A percentile compares a stretch with the other conserved stretches of the same genome.
Evolutionary conservation across 2,797 vertebrate species (phyloP).

Genomic region (Pangasius sanitwongsei): DNA sequence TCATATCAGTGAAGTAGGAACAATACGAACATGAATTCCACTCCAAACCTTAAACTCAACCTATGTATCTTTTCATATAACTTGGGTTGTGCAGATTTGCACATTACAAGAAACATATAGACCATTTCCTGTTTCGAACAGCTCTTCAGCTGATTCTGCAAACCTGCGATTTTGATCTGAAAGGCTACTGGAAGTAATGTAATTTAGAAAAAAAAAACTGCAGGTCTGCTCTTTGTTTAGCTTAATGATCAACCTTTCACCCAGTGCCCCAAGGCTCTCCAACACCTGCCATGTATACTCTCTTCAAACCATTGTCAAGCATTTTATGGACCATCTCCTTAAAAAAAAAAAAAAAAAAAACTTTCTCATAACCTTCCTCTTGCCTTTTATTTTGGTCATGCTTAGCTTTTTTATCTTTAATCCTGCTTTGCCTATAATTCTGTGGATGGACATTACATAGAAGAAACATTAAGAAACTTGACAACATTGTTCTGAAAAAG

Average conservation of each 20-base stretch:
- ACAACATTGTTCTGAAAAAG: background rate
- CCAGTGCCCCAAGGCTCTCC: slow-evolving; percentile 21
- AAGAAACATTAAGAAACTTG: background rate
- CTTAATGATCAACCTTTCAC: slow-evolving; percentile 36
- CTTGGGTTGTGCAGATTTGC: background rate
- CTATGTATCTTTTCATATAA: background rate
- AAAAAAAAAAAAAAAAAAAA: background rate
- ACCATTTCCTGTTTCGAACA: background rate
- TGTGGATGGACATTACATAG: background rate
- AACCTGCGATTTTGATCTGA: slow-evolving; percentile 37
- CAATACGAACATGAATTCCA: background rate
- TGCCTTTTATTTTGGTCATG: slow-evolving; percentile 8
- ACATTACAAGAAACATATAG: background rate
- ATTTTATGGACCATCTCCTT: background rate
- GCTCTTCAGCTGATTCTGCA: background rate
- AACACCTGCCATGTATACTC: background rate
- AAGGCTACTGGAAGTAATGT: slow-evolving; percentile 18
- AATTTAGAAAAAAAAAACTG: slow-evolving; percentile 21
- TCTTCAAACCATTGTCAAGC: background rate
- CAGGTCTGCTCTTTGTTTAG: slow-evolving; percentile 7
- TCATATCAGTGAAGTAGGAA: background rate
- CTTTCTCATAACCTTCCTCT: background rate
- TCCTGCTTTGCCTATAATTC: background rate
- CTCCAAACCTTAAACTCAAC: background rate
- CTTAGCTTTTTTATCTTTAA: background rate